Evolutionary conservation across 2,113 vertebrate species (phyloP), one percentile per base, ranked within the genome.

Genomic region (Periophthalmodon schlosseri): DNA sequence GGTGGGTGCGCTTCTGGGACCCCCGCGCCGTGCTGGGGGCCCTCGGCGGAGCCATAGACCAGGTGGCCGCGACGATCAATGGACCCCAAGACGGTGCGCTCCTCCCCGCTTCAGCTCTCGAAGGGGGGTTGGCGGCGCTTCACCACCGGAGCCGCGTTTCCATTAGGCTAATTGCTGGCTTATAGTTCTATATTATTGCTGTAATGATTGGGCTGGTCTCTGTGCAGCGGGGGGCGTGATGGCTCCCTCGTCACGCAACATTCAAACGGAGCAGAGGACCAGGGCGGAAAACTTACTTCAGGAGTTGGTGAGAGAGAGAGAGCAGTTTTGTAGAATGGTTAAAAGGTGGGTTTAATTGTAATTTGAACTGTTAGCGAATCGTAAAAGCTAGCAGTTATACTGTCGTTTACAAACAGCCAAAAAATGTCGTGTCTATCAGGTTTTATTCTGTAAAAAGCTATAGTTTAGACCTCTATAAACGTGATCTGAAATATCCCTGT

Each of bases 131-230:
- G 63, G 49, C 12, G 76, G 78, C 74, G 80, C 70, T 81, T 83
- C 77, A 76, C 83, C 72, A 57, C 77, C 78, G 79, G 79, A 85
- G 74, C 65, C 83, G 89, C 83, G 77, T 77, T 89, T 91, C 88
- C 91, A 90, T 92, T 92, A 92, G 87, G 83, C 86, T 92, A 92
- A 92, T 91, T 92, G 89, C 89, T 84, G 28, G 34, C 86, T 87
- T 89, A 88, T 90, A 84, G 88, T 92, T 90, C 83, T 78, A 80
- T 87, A 83, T 91, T 89, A 91, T 90, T 86, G 85, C 87, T 81
- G 73, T 89, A 89, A 91, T 75, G 90, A 89, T 34, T 70, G 85
- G 88, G 87, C 87, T 86, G 78, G 69, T 83, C 85, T 85, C 85
- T 81, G 73, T 81, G 81, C 72, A 83, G 84, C 84, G 72, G 84